A percentile compares a stretch with the other conserved stretches of the same genome.
These are phyloP conservation scores for Gobionotothen gibberifrons DNA, from an alignment of 2,797 vertebrate species.

Conservation along the genomic window DNA sequence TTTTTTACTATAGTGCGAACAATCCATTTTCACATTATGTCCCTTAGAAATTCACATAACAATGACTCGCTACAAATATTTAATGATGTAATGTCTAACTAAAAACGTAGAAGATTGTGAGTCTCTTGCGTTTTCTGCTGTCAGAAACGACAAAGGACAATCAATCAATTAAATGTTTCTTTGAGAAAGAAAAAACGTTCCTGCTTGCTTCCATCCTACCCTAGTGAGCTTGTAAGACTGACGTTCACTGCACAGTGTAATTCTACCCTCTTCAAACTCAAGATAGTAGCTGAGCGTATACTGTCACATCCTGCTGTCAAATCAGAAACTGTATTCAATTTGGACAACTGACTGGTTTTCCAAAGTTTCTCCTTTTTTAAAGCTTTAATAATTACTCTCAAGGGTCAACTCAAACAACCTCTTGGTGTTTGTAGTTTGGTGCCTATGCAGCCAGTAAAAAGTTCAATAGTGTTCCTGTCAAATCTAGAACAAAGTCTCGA, in stretches of 20 bases:
- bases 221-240: slow-evolving; percentile 62
- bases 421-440: slow-evolving; percentile 55
- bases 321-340: slow-evolving; percentile 53
- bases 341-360: slow-evolving; percentile 54
- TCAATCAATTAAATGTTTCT: slow-evolving; percentile 41
- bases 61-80: background rate
- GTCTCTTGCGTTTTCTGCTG: slow-evolving; percentile 23
- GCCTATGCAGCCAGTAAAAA: slow-evolving; percentile 43
- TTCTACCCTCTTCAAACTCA: slow-evolving; percentile 59
- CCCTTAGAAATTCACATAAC: slow-evolving; percentile 10
- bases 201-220: slow-evolving; percentile 50
- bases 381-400: slow-evolving; percentile 65
- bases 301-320: slow-evolving; percentile 69
- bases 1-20: background rate
- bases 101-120: slow-evolving; percentile 15
- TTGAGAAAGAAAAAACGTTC: slow-evolving; percentile 7
- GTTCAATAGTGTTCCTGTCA: slow-evolving; percentile 52
- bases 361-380: slow-evolving; percentile 48
- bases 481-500: slow-evolving; percentile 48
- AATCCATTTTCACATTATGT: background rate
- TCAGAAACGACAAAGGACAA: slow-evolving; percentile 48
- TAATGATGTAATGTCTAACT: too few species aligned
- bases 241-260: slow-evolving; percentile 70
- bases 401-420: slow-evolving; percentile 58
- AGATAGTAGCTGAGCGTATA: slow-evolving; percentile 48